Percentiles rank a stretch among this genome's conserved stretches.
Evolutionary conservation across 2,113 vertebrate genomes (phyloP).

Genomic region (Zosterops hypoxanthus): DNA sequence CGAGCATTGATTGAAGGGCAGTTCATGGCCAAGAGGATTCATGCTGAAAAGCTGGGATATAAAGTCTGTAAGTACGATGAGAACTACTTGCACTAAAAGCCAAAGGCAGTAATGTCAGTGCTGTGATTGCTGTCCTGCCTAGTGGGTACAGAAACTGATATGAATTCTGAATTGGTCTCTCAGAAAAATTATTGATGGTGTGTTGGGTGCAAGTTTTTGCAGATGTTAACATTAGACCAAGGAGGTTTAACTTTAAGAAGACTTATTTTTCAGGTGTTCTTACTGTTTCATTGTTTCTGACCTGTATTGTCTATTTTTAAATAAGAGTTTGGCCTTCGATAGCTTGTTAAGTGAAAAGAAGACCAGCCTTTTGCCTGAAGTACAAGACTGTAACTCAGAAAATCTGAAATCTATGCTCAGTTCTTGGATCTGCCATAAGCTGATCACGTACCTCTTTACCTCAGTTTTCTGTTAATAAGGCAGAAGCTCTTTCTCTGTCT

Average conservation of each 20-base stretch:
- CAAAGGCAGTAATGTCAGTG: background rate
- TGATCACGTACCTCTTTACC: background rate
- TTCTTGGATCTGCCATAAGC: background rate
- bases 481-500: background rate
- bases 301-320: background rate
- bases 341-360: background rate
- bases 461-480: background rate
- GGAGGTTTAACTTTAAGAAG: background rate
- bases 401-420: background rate
- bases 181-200: background rate
- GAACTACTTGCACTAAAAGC: background rate
- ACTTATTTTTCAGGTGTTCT: background rate
- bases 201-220: background rate
- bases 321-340: background rate
- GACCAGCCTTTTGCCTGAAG: background rate
- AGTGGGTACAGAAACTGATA: background rate
- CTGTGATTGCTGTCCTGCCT: background rate
- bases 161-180: background rate
- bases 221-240: background rate
- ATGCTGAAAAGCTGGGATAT: constrained; percentile 92
- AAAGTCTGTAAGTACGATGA: constrained; percentile 82
- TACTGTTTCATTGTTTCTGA: background rate
- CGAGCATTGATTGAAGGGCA: constrained; percentile 93
- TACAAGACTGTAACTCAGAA: background rate
- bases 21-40: constrained; percentile 92